Base-by-base conservation (phyloP, 2,797 vertebrate species). In the Okamejei kenojei region DNA sequence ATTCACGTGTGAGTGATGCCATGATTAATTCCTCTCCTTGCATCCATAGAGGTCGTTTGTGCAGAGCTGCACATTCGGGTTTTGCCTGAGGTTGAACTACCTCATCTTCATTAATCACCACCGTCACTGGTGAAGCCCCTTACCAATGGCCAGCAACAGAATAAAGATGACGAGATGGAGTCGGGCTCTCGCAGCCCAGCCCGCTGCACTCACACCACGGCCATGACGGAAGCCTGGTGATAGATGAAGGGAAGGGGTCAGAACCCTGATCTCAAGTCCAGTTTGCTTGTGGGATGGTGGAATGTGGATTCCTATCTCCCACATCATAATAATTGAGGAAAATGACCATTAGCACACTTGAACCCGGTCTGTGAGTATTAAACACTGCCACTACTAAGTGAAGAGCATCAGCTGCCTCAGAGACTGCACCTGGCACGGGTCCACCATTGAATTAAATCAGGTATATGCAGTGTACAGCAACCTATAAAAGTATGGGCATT, bases 1-100 rank as follows among this genome's bases (percentile, higher is more conserved):
- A 71, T 26, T 17, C 65, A 71, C 32, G 86, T 90, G 86, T 71
- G 63, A 90, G 61, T 61, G 54, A 84, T 58, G 21, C 54, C 45
- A 58, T 84, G 81, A 84, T 84, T 84, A 84, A 84, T 84, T 84
- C 81, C 54, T 54, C 61, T 26, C 10, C 9, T 84, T 84, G 23
- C 26, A 13, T 29, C 61, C 23, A 7, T 26, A 58, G 81, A 84
- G 81, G 54, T 54, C 54, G 81, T 84, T 58, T 61, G 81, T 58
- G 81, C 81, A 84, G 29, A 26, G 54, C 81, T 11, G 9, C 29
- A 13, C 45, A 84, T 26, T 54, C 81, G 32, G 65, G 32, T 71
- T 90, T 90, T 90, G 35, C 63, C 19, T 2, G 58, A 45, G 61
- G 86, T 90, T 71, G 63, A 90, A 71, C 7, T 38, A 19, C 32